Base-by-base conservation (phyloP, 1,140 invertebrate genomes). In the Zaprionus vittiger region DNA sequence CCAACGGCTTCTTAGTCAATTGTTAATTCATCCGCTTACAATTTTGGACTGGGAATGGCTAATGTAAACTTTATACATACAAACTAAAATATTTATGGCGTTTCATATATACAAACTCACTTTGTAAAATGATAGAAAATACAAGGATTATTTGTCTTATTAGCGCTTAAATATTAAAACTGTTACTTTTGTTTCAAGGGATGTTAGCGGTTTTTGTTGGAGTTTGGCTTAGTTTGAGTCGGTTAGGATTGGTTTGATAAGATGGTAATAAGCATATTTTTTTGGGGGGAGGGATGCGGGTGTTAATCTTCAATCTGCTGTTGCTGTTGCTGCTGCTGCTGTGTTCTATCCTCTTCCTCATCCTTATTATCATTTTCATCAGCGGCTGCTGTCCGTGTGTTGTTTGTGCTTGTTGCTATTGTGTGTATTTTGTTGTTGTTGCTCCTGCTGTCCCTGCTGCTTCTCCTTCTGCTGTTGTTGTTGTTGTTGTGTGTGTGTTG, bases 61-160 rank as follows among this genome's bases (percentile, higher is more conserved):
- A 84, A 81, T 76, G 47, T 73, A 74, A 77, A 76, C 81, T 84
- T 90, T 90, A 81, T 87, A 81, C 85, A 89, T 67, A 87, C 65
- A 81, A 89, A 90, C 85, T 87, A 87, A 79, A 76, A 77, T 81
- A 74, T 87, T 90, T 61, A 79, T 87, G 75, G 85, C 85, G 75
- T 81, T 87, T 79, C 78, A 76, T 89, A 83, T 87, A 83, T 89
- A 87, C 80, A 87, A 84, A 31, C 69, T 73, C 68, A 73, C 76
- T 80, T 86, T 77, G 83, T 73, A 82, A 61, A 71, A 54, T 63
- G 34, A 49, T 67, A 83, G 63, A 41, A 67, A 80, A 84, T 81
- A 84, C 83, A 85, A 86, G 75, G 83, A 87, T 80, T 83, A 87
- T 80, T 83, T 79, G 73, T 79, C 81, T 81, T 69, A 80, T 73